phyloP scores from a whole-genome alignment of 2,888 invertebrate genomes.

The Cyclophora punctaria region DNA sequence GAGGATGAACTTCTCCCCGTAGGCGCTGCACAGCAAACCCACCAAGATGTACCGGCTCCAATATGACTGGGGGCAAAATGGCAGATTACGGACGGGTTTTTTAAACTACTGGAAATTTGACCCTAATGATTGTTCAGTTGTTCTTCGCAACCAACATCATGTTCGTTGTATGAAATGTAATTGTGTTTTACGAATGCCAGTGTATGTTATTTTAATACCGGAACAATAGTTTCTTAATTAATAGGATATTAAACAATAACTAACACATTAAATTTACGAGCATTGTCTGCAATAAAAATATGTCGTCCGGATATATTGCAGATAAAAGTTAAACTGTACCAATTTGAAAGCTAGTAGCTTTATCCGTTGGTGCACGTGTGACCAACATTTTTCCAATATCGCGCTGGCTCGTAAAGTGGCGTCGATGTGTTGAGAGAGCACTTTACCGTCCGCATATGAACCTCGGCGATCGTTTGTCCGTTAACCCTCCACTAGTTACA shows the following conservation, averaged over 20 bases:
- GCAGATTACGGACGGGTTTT: not conserved
- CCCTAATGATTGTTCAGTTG: too few species aligned
- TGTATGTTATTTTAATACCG: too few species aligned
- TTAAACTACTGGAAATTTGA: too few species aligned
- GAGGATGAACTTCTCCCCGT: conserved; percentile 79
- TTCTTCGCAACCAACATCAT: too few species aligned
- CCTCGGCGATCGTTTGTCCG: not conserved
- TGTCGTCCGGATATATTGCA: conserved; percentile 2
- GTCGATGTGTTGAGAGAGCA: conserved; percentile 17
- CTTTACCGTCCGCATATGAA: conserved; percentile 34
- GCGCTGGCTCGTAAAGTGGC: conserved; percentile 44
- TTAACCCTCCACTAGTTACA: too few species aligned
- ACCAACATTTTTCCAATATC: conserved; percentile 61
- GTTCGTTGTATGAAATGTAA: too few species aligned
- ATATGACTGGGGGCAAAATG: conserved; percentile 45
- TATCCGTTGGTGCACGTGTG: conserved; percentile 47
- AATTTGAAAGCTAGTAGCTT: conserved; percentile 22
- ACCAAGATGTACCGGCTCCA: conserved; percentile 47
- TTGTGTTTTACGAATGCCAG: too few species aligned
- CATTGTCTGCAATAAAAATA: conserved; percentile 8
- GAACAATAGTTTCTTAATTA: too few species aligned
- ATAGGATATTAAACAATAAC: not conserved
- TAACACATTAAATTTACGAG: not conserved
- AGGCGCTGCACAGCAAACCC: conserved; percentile 29
- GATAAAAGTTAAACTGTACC: conserved; percentile 13